A percentile compares a stretch with the other conserved stretches of the same genome.
Conservation (phyloP, 2,113 vertebrate species). For the Salvelinus fontinalis region DNA sequence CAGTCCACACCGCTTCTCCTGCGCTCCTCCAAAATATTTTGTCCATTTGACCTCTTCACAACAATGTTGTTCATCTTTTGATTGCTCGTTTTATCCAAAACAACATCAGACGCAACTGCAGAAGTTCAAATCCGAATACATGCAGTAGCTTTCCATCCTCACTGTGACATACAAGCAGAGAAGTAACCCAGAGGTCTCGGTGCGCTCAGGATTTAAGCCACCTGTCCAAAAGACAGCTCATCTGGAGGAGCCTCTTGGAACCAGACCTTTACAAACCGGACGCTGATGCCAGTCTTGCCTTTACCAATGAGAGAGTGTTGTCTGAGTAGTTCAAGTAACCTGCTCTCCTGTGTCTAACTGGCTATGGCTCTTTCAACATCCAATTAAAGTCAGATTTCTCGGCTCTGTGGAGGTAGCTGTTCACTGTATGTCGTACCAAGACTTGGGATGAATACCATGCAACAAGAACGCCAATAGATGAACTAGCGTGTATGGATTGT, state of each 20-base stretch:
- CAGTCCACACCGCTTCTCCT: constrained; percentile 71
- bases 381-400: constrained; percentile 50
- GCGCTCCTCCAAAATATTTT: constrained; percentile 78
- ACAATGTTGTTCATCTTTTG: constrained; percentile 80
- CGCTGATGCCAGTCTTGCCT: constrained; percentile 19
- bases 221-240: no score
- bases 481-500: no score
- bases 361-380: constrained; percentile 20
- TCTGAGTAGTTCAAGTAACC: constrained; percentile 69
- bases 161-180: neutral
- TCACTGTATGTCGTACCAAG: no score
- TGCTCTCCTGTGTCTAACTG: constrained; percentile 55
- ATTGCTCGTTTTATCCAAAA: constrained; percentile 15
- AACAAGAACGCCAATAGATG: no score
- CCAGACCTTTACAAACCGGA: neutral
- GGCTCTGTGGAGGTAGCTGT: no score
- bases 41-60: constrained; percentile 79
- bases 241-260: no score
- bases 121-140: constrained; percentile 32
- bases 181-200: no score
- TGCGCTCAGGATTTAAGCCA: no score
- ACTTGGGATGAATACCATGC: no score
- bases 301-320: constrained; percentile 38
- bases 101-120: constrained; percentile 59
- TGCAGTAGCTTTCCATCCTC: constrained; percentile 45